phyloP scores from a whole-genome alignment of 2,888 invertebrate genomes.

The Pediacus dermestoides region DNA sequence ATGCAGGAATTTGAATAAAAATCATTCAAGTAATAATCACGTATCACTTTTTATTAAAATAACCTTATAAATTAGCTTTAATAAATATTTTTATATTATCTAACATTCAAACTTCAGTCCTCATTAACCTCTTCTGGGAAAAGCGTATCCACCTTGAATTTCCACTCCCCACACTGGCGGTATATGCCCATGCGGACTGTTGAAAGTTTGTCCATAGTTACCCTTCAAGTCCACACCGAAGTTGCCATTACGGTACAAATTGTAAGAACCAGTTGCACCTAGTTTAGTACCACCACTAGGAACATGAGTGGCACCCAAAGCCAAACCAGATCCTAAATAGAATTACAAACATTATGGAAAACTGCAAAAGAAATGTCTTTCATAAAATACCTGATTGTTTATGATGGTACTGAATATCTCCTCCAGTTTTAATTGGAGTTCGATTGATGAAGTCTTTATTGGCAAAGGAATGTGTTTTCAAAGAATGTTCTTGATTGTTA shows the following conservation, averaged over 20 bases:
- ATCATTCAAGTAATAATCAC: no score
- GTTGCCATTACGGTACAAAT: slow-evolving; percentile 8
- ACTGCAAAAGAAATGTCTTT: no score
- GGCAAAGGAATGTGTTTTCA: slow-evolving; percentile 4
- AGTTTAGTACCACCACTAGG: slow-evolving; percentile 4
- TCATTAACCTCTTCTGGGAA: slow-evolving; percentile 4
- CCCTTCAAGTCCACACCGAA: slow-evolving; percentile 9
- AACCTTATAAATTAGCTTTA: no score
- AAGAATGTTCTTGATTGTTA: not conserved
- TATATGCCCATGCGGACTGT: slow-evolving; percentile 3
- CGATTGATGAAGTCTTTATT: slow-evolving; percentile 9
- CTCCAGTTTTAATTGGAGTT: slow-evolving; percentile 4
- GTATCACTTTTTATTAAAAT: no score
- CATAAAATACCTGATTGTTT: slow-evolving; percentile 6
- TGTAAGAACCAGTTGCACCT: slow-evolving; percentile 6
- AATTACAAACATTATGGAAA: no score
- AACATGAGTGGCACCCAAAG: not conserved
- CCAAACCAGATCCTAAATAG: no score
- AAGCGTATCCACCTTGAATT: slow-evolving; percentile 10
- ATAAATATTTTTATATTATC: no score
- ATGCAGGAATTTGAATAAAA: no score
- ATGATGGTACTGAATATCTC: slow-evolving; percentile 6
- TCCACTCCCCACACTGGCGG: slow-evolving; percentile 10
- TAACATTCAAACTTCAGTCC: no score
- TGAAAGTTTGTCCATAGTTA: slow-evolving; percentile 6